A percentile compares a stretch with the other conserved stretches of the same genome.
phyloP scores from a whole-genome alignment of 2,113 vertebrate species.

The Gnathonemus echidnorhynchus region DNA sequence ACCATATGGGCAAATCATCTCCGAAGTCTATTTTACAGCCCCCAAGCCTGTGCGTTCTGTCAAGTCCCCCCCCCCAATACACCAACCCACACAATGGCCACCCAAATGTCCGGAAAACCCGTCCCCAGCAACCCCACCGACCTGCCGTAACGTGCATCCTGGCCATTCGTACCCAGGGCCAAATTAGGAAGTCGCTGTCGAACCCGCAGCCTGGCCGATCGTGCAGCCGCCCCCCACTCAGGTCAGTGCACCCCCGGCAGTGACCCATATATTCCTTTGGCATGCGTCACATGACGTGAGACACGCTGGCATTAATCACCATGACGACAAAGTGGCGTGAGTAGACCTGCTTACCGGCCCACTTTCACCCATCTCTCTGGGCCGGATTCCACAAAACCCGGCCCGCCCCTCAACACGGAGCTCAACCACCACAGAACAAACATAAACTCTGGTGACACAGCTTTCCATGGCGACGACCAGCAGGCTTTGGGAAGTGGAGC shows the following conservation, averaged over 20 bases:
- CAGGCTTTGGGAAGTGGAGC: background rate
- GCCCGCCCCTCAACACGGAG: background rate
- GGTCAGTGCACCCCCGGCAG: background rate
- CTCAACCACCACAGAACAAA: background rate
- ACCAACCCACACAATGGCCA: too few species aligned
- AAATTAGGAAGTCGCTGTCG: background rate
- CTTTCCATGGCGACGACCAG: background rate
- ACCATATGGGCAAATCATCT: conserved; percentile 19
- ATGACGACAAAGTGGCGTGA: background rate
- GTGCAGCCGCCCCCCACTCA: background rate
- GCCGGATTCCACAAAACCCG: background rate
- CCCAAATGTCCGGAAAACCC: too few species aligned
- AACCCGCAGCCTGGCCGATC: too few species aligned
- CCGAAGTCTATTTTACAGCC: background rate
- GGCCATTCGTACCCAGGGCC: background rate
- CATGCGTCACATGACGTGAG: background rate
- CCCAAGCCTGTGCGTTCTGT: background rate
- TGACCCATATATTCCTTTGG: background rate
- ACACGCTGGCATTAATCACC: background rate
- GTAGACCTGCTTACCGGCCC: background rate
- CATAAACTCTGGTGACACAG: background rate
- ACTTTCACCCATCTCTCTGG: background rate
- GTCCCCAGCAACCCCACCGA: too few species aligned
- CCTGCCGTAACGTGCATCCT: background rate
- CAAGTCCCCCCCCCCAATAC: too few species aligned